Evolutionary conservation across 2,888 invertebrate species (phyloP), one percentile per base, ranked within the genome.

Genomic region (Lypha dubia): DNA sequence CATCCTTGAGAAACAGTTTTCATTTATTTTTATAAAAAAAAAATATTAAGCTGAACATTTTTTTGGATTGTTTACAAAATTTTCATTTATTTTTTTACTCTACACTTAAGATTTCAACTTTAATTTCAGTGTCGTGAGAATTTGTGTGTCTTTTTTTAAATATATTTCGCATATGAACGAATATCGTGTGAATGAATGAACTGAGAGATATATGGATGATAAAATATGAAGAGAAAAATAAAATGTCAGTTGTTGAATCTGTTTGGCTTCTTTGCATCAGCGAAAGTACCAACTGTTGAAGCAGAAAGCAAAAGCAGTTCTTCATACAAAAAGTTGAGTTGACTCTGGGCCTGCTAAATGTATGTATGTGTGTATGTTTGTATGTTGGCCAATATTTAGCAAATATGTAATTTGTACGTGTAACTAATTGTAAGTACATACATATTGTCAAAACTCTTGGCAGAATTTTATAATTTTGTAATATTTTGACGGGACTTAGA

Each of bases 171-270:
- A 87, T 89, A 89, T 88, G 87, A 88, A 87, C 89, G 89, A 89
- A 86, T 88, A 90, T 87, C 90, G 90, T 90, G 90, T 89, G 90
- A 90, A 90, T 89, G 89, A 90, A 89, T 87, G n/a, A n/a, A n/a
- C n/a, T n/a, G n/a, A 28, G 28, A 28, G 28, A 5, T 28, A 74
- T 87, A 86, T n/a, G n/a, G n/a, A n/a, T 87, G 86, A 74, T 53
- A 63, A 65, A 38, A 38, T 1, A 58, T 58, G 7, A 62, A 51
- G n/a, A n/a, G n/a, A n/a, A n/a, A n/a, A n/a, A n/a, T n/a, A n/a
- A 38, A 53, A 35, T 71, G 51, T 71, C 79, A 76, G 71, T 76
- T 60, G 76, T 76, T 60, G 76, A 71, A 62, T 65, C 70, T 80
- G 75, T 68, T 79, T 84, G 84, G 70, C 71, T 76, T 76, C 76